Conservation (phyloP, 2,797 vertebrate genomes). For the Spea hammondii region DNA sequence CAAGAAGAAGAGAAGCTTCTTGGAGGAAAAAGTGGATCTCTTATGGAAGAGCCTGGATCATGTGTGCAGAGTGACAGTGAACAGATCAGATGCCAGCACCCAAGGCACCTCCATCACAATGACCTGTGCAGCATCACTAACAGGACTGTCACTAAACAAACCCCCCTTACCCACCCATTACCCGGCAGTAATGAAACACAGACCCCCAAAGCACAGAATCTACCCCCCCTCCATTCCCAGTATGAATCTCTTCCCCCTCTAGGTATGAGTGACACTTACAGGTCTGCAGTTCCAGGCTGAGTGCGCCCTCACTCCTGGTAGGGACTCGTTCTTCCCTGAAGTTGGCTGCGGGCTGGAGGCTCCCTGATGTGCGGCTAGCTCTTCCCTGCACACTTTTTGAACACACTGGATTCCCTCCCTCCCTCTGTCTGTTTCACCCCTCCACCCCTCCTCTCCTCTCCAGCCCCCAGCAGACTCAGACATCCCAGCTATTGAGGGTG, state of each 20-base stretch:
- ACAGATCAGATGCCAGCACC: neutral
- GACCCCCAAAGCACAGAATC: neutral
- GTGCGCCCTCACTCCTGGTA: neutral
- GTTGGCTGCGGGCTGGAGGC: neutral
- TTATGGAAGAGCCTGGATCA: too few relatives aligned
- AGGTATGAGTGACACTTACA: conserved; percentile 34
- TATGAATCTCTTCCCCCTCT: neutral
- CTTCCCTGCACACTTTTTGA: conserved; percentile 44
- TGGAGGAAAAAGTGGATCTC: too few relatives aligned
- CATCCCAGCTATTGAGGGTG: conserved; percentile 39
- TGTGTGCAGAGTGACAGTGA: too few relatives aligned
- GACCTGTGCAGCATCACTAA: neutral
- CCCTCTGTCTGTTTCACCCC: conserved; percentile 17
- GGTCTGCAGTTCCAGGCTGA: conserved; percentile 21
- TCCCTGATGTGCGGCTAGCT: neutral
- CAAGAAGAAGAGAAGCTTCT: too few relatives aligned
- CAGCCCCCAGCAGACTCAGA: conserved; percentile 45
- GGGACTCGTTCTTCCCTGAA: conserved; percentile 1
- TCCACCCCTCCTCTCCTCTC: conserved; percentile 33
- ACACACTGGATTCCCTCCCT: conserved; percentile 27
- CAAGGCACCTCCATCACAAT: neutral
- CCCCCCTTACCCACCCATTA: neutral
- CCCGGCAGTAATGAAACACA: neutral
- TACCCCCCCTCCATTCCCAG: neutral
- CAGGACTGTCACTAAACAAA: neutral